Base-by-base conservation (phyloP, 1,140 invertebrate genomes). In the Carcinoscorpius rotundicauda region DNA sequence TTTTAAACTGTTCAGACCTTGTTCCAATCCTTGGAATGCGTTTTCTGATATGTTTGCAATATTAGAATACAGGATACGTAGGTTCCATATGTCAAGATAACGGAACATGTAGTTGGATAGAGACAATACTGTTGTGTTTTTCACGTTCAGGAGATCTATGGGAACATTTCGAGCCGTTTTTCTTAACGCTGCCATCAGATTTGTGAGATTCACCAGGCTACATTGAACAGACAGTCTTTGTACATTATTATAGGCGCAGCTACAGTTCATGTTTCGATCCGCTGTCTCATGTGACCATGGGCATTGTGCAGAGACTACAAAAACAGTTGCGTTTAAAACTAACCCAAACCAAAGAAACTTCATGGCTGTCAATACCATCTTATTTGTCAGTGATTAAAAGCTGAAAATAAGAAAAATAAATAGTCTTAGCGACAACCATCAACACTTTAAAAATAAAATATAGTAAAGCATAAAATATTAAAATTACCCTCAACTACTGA, bases 211-310 rank as follows among this genome's bases (percentile, higher is more conserved):
- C 29, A 94, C 89, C 77, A 88, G 85, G 76, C 91, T 87, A 76
- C 91, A 96, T 75, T 94, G 91, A 50, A 94, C 85, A 4, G 89
- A 91, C 3, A 93, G 77, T 74, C 91, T 86, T 66, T 84, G 82
- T 5, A 86, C 86, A 63, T 88, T 78, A 75, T 91, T 93, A 74
- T 86, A 87, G 60, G 90, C 88, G 75, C 92, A 96, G 52, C 91
- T 83, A 76, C 92, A 96, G 6, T 89, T 84, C n/a, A 85, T 83
- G 72, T 91, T 88, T 57, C 94, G 81, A 61, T 87, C 85, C 5
- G 80, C 76, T 9, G 73, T 80, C 51, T 78, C 76, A 50, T 83
- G 78, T 66, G 87, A 84, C 91, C 91, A 94, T 1, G 91, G 91
- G 76, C 92, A 95, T 73, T 90, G 87, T 6, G n/a, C n/a, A n/a